Percentiles rank a stretch among this genome's conserved stretches.
Evolutionary conservation across 2,113 vertebrate genomes (phyloP).

Genomic region (Gavialis gangeticus): DNA sequence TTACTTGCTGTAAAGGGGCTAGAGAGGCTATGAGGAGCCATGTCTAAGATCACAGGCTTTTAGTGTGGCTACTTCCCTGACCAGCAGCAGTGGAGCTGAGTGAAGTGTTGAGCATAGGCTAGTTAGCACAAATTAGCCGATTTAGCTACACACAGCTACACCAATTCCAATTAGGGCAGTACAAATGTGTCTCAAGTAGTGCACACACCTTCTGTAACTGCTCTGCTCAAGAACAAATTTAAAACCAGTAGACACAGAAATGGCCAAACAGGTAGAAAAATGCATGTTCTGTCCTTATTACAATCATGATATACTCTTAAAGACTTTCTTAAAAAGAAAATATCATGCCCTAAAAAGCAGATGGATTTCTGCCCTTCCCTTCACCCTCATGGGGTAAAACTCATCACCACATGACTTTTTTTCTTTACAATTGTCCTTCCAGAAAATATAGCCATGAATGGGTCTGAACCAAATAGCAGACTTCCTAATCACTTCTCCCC

Average conservation of each 20-base stretch:
- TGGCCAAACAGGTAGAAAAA: background rate
- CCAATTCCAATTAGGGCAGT: too few species aligned
- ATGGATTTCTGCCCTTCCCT: background rate
- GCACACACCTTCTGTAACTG: background rate
- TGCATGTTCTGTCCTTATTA: background rate
- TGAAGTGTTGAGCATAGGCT: background rate
- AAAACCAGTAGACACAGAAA: background rate
- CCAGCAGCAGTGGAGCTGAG: too few species aligned
- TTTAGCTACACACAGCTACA: too few species aligned
- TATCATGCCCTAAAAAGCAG: background rate
- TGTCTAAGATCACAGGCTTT: background rate
- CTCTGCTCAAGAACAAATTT: background rate
- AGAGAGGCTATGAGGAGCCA: background rate
- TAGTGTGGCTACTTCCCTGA: background rate
- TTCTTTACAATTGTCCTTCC: background rate
- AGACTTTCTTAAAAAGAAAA: background rate
- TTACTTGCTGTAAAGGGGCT: background rate
- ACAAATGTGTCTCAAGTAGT: background rate
- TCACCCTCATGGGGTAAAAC: background rate
- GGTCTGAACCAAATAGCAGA: background rate
- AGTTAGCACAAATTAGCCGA: too few species aligned
- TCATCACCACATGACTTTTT: background rate
- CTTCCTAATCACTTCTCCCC: background rate
- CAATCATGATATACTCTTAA: background rate
- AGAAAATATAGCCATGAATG: background rate